Evolutionary conservation across 2,797 vertebrate species (phyloP).

Genomic region (Choloepus didactylus): DNA sequence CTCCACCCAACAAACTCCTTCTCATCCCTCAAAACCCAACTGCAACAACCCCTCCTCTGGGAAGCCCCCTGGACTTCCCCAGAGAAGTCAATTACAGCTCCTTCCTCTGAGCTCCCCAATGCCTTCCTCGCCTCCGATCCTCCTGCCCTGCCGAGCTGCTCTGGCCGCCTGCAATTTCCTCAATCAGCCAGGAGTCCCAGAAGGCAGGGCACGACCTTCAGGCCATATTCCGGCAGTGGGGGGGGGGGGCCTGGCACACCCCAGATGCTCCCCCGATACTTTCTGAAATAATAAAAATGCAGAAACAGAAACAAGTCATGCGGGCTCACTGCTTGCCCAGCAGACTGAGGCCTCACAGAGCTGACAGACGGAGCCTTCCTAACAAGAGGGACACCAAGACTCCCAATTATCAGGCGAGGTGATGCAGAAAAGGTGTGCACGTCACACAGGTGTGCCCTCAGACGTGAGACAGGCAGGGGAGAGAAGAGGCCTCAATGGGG

Average conservation of each 20-base stretch:
- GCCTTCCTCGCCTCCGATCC: background rate
- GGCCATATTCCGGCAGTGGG: background rate
- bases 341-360: background rate
- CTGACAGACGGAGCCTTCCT: too few species aligned
- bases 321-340: background rate
- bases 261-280: background rate
- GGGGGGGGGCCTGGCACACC: background rate
- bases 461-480: rapidly evolving
- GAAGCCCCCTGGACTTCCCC: background rate
- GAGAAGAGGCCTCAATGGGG: rapidly evolving
- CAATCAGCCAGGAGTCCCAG: background rate
- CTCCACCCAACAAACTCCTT: background rate
- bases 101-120: background rate
- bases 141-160: background rate
- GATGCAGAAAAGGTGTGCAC: background rate
- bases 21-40: slow-evolving; percentile 8
- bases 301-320: background rate
- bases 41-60: background rate
- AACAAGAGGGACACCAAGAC: background rate
- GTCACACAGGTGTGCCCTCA: too few species aligned
- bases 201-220: background rate
- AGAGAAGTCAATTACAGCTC: background rate
- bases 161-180: background rate
- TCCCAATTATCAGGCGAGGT: background rate
- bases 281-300: background rate